Evolutionary conservation across 2,797 vertebrate genomes (phyloP).

Genomic region (Cyprinodon diabolis): DNA sequence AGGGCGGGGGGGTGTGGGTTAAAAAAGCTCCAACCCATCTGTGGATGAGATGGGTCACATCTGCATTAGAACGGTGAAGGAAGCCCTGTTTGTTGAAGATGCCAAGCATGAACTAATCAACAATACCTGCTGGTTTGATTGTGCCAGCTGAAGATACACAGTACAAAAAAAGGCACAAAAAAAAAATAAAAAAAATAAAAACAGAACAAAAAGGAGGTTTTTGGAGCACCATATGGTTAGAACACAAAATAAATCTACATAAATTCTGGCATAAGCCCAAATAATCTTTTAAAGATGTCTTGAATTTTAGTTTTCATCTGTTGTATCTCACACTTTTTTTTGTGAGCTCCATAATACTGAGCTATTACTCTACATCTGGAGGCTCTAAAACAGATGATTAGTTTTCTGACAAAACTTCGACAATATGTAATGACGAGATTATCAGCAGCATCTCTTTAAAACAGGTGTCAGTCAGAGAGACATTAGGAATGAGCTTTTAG

Average conservation of each 20-base stretch:
- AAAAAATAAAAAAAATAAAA: neutral
- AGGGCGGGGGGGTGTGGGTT: conserved; percentile 7
- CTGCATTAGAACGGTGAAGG: conserved; percentile 59
- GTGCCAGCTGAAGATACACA: conserved; percentile 53
- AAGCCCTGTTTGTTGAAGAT: conserved; percentile 58
- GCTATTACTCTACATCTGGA: too few species aligned
- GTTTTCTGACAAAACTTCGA: too few species aligned
- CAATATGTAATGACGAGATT: too few species aligned
- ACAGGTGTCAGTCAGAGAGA: neutral
- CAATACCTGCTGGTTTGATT: conserved; percentile 52
- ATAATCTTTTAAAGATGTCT: too few species aligned
- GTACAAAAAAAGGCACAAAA: conserved; percentile 1
- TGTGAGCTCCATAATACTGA: too few species aligned
- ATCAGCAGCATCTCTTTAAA: too few species aligned
- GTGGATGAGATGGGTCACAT: conserved; percentile 57
- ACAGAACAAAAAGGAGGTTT: neutral
- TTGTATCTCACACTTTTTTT: too few species aligned
- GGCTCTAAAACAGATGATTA: too few species aligned
- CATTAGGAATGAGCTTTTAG: neutral
- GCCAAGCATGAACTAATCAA: conserved; percentile 64
- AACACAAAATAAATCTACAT: neutral
- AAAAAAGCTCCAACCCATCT: conserved; percentile 62
- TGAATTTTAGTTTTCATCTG: too few species aligned
- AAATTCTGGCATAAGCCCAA: neutral
- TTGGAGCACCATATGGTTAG: conserved; percentile 43